Base-by-base conservation (phyloP, 2,797 vertebrate genomes). In the Rhinoraja longicauda region DNA sequence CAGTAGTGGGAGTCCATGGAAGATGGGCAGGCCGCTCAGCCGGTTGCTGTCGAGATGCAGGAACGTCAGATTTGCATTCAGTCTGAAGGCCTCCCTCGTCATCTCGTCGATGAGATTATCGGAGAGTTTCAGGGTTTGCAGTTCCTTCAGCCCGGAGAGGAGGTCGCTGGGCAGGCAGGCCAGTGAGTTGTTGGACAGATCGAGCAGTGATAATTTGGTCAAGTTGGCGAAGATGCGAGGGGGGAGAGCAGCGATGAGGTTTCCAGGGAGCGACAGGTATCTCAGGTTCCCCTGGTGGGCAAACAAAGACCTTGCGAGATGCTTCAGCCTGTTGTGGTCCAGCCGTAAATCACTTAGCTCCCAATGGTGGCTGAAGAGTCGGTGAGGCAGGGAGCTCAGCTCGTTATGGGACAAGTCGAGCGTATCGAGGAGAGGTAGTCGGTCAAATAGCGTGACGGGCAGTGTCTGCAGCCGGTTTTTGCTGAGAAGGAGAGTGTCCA, bases 141-240 rank as follows among this genome's bases (percentile, higher is more conserved):
- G 45, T 36, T 29, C 39, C n/a, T 3, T 6, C 36, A 92, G 70
- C 53, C 6, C 17, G 9, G 90, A 92, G 45, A 92, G 21, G 10
- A 92, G 45, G 29, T 57, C 17, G 0, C 29, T 2, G 4, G 90
- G 90, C 0, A 92, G 70, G 57, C 24, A 39, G 12, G 19, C 57
- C 45, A 92, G 19, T 15, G 70, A 92, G 17, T 92, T 92, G 39
- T 57, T 92, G 21, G 90, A 92, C 21, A 92, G 15, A 26, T 92
- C 90, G 0, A 92, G 90, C 9, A 53, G 26, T 15, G 26, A 92
- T 7, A 92, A 39, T 53, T 75, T 92, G 0, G 70, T 92, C 39
- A 92, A 75, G 36, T 75, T 75, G 15, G 4, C 45, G 17, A 92
- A n/a, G 3, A 75, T 39, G 4, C 53, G 1, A 29, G 70, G 26